Evolutionary conservation across 2,888 invertebrate genomes (phyloP).

Genomic region (Spisula solida): DNA sequence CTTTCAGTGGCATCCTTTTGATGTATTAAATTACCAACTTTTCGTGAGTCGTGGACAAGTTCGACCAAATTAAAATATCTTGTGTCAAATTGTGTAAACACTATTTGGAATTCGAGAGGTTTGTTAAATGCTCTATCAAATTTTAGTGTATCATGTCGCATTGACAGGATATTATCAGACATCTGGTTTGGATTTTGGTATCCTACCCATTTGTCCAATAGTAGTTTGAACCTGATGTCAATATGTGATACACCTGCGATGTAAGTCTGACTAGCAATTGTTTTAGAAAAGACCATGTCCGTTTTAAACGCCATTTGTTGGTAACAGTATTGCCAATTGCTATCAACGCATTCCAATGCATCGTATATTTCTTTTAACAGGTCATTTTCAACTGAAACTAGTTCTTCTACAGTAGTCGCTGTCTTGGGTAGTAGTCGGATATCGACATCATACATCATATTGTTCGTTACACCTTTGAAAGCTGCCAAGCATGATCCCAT

Average conservation of each 20-base stretch:
- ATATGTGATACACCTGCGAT: neutral
- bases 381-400: neutral
- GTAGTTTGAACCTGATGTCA: neutral
- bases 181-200: neutral
- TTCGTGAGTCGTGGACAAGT: neutral
- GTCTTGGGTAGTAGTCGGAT: neutral
- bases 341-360: neutral
- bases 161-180: neutral
- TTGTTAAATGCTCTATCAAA: neutral
- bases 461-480: neutral
- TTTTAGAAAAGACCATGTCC: neutral
- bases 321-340: neutral
- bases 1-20: neutral
- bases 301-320: constrained; percentile 12
- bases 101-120: neutral
- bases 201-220: neutral
- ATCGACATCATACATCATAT: neutral
- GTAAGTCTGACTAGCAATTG: too few relatives aligned
- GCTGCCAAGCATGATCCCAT: neutral
- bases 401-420: neutral
- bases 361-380: neutral
- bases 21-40: neutral
- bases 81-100: constrained; percentile 16
- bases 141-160: neutral
- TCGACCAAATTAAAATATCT: constrained; percentile 8